phyloP scores from a whole-genome alignment of 37 sponge, comb jelly and placozoan species.

The Spongia lamella region DNA sequence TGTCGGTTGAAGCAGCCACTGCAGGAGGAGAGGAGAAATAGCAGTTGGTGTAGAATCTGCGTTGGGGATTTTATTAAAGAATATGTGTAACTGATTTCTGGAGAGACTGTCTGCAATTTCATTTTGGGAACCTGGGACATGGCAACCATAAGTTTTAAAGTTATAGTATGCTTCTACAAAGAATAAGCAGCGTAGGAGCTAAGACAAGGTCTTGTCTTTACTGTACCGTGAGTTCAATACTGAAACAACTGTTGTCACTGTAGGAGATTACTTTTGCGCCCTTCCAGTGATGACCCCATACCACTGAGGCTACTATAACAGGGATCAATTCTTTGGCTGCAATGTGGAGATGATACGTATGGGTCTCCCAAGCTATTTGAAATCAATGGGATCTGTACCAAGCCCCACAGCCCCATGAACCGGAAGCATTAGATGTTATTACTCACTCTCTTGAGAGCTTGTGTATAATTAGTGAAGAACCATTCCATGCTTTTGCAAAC shows the following conservation, averaged over 20 bases:
- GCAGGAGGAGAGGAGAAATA: conserved; percentile 4
- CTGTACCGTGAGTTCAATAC: background rate
- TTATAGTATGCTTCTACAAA: conserved; percentile 35
- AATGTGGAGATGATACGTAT: background rate
- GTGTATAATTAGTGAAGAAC: background rate
- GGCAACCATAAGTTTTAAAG: background rate
- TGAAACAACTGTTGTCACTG: conserved; percentile 53
- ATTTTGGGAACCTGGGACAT: conserved; percentile 27
- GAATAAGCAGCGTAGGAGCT: conserved; percentile 33
- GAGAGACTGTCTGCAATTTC: conserved; percentile 52
- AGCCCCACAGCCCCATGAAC: conserved; percentile 64
- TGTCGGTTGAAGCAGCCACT: conserved; percentile 24
- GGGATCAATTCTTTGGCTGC: conserved; percentile 52
- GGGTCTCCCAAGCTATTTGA: conserved; percentile 23
- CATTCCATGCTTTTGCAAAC: conserved; percentile 27
- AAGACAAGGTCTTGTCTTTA: conserved; percentile 8
- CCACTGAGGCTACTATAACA: conserved; percentile 21
- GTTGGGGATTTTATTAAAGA: conserved; percentile 4
- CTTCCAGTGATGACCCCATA: conserved; percentile 18
- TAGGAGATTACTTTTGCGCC: background rate
- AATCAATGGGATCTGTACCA: conserved; percentile 21
- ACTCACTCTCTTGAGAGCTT: too few relatives aligned
- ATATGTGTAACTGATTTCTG: conserved; percentile 3
- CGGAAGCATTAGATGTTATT: conserved; percentile 51
- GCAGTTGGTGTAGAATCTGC: background rate